A percentile compares a stretch with the other conserved stretches of the same genome.
Evolutionary conservation across 2,888 invertebrate genomes (phyloP).

Genomic region (Sclerodermus sp.): DNA sequence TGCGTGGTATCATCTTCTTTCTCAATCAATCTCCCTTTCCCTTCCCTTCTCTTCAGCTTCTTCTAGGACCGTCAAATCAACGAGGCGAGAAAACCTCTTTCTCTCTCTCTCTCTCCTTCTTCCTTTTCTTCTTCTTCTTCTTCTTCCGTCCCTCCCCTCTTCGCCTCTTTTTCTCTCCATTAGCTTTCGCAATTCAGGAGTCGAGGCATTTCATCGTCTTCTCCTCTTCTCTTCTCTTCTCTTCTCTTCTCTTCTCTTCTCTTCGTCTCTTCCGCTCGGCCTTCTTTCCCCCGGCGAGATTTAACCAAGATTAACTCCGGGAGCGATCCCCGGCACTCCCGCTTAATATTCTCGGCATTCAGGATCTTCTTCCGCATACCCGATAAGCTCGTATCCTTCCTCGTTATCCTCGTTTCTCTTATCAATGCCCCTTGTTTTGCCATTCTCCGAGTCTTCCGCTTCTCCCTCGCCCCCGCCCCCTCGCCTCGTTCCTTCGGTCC

Average conservation of each 20-base stretch:
- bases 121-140: too few relatives aligned
- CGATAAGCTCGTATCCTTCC: not conserved
- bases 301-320: conserved; percentile 1
- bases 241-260: not conserved
- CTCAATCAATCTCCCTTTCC: not conserved
- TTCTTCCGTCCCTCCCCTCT: too few relatives aligned
- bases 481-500: too few relatives aligned
- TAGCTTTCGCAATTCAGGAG: not conserved
- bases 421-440: too few relatives aligned
- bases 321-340: conserved; percentile 8
- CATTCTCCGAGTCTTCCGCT: too few relatives aligned
- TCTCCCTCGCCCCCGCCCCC: too few relatives aligned
- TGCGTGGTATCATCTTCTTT: too few relatives aligned
- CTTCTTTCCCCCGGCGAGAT: not conserved
- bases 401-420: not conserved
- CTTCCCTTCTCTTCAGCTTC: too few relatives aligned
- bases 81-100: too few relatives aligned
- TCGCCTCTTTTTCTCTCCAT: not conserved
- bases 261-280: not conserved
- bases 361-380: conserved; percentile 13
- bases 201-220: not conserved
- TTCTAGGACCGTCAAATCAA: too few relatives aligned
- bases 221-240: not conserved
- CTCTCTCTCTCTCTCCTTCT: too few relatives aligned
- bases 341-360: conserved; percentile 2